These are phyloP conservation scores for Agriopis leucophaearia DNA, from an alignment of 2,888 invertebrate genomes.

Conservation along the genomic window DNA sequence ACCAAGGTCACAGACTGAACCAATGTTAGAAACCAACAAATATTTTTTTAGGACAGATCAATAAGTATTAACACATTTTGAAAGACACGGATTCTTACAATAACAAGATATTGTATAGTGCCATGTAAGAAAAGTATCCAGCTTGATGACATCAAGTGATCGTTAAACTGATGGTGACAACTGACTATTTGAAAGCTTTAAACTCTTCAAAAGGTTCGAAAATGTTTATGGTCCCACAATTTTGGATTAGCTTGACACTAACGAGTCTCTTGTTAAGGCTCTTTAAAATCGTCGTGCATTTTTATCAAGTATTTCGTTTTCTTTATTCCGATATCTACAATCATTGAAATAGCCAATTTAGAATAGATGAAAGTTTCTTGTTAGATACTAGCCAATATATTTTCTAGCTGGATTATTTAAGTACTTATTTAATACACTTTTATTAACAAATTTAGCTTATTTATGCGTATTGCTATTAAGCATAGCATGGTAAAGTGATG, in stretches of 20 bases:
- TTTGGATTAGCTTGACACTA: constrained; percentile 30
- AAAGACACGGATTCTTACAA: background rate
- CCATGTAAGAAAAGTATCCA: constrained; percentile 9
- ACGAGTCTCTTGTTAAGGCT: constrained; percentile 30
- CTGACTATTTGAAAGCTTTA: constrained; percentile 25
- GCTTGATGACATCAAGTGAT: constrained; percentile 22
- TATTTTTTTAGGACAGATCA: constrained; percentile 8
- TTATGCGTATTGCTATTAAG: too few relatives aligned
- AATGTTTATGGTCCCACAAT: constrained; percentile 25
- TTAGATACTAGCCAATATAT: background rate
- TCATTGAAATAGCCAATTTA: constrained; percentile 4
- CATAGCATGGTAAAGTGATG: too few relatives aligned
- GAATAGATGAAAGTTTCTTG: background rate
- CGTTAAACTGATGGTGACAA: constrained; percentile 24
- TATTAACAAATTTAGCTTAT: too few relatives aligned
- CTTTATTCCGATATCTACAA: background rate
- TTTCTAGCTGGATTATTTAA: background rate
- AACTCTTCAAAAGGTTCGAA: constrained; percentile 22
- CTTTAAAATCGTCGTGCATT: constrained; percentile 8
- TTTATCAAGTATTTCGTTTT: constrained; percentile 2
- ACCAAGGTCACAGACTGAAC: background rate
- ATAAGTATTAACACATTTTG: background rate
- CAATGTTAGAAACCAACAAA: background rate
- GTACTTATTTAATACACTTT: background rate
- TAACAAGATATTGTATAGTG: constrained; percentile 5